These are phyloP conservation scores for Mustela lutreola DNA, from an alignment of 2,113 vertebrate species.

Conservation along the genomic window DNA sequence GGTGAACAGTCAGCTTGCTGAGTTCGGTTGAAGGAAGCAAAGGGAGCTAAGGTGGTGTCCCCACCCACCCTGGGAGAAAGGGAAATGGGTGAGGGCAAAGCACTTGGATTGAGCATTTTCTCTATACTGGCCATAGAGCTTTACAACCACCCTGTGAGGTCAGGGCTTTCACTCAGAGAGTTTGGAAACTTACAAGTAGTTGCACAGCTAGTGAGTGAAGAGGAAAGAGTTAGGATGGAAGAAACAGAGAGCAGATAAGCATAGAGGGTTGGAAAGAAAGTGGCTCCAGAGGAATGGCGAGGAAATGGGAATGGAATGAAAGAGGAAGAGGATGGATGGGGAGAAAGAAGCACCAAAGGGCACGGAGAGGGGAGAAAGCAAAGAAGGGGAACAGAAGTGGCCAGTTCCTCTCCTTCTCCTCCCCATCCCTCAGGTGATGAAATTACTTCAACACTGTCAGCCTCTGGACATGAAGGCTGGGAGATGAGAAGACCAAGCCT, in stretches of 20 bases:
- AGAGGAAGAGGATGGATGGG: neutral
- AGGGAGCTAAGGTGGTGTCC: neutral
- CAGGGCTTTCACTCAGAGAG: neutral
- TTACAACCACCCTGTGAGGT: neutral
- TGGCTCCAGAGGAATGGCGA: neutral
- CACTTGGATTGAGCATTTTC: neutral
- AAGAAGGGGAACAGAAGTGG: neutral
- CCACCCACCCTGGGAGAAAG: neutral
- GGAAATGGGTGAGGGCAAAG: neutral
- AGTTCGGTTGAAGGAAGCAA: neutral
- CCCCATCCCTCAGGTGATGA: neutral
- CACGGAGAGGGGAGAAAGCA: neutral
- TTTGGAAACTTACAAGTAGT: neutral
- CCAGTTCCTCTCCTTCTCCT: neutral
- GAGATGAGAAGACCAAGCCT: neutral
- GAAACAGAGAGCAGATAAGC: neutral
- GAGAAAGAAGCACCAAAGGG: neutral
- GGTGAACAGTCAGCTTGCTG: neutral
- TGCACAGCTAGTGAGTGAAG: neutral
- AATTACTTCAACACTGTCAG: neutral
- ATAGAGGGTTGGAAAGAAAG: neutral
- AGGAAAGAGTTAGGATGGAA: neutral
- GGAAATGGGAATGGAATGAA: neutral
- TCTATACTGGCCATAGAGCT: neutral
- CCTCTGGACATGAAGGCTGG: neutral